Base-by-base conservation (phyloP, 2,888 invertebrate species). In the Synergus umbraculus region DNA sequence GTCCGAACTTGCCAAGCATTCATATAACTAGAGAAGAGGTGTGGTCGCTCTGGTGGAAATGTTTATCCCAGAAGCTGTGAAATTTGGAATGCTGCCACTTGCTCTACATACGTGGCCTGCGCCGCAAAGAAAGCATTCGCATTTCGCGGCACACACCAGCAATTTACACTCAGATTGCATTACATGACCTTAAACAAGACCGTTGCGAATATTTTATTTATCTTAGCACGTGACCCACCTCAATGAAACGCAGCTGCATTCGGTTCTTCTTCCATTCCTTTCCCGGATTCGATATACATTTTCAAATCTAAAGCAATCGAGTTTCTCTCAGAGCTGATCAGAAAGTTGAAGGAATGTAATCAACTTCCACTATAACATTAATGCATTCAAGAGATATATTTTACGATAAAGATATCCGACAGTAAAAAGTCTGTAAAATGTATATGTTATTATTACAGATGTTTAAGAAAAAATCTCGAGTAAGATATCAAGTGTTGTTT, bases 1-100 rank as follows among this genome's bases (percentile, higher is more conserved):
- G 67, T 46, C 46, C 67, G 22, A 46, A 67, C 44, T 79, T 80
- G 78, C 83, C 80, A 76, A 79, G 81, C 82, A 84, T 86, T 83
- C 78, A 83, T 83, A 84, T 83, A 84, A 84, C 79, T 78, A 69
- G 76, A 77, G 49, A 66, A 77, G 77, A 81, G 77, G 79, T 76
- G 80, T 78, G 84, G 84, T 84, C 84, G 83, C 84, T 84, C 85
- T 79, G 82, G 83, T 87, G 87, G 88, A 89, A 90, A 89, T 90
- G 88, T 90, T 90, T 90, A 89, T 89, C 86, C 86, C 83, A 82
- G 83, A 87, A 87, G 85, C 86, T 83, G 87, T 84, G 87, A 89
- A 87, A 90, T 89, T 90, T 90, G 90, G 90, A 90, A 90, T 86
- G 85, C 86, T 90, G 90, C 90, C 90, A 90, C 87, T 90, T 89